Conservation (phyloP, 1,140 invertebrate genomes). For the Oncopeltus fasciatus region DNA sequence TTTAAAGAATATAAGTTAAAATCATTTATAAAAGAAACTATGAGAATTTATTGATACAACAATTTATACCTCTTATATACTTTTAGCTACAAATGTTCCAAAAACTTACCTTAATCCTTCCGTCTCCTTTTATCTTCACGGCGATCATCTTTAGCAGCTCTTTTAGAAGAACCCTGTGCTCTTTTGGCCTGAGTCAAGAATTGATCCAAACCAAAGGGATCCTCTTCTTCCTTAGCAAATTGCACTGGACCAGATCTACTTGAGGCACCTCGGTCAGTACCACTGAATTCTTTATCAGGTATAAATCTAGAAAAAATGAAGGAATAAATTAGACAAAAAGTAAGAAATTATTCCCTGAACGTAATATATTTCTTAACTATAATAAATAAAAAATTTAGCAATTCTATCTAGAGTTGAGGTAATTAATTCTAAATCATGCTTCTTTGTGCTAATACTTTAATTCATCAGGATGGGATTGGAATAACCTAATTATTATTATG, state of each 20-base stretch:
- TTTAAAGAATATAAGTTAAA: too few relatives aligned
- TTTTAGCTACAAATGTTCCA: too few relatives aligned
- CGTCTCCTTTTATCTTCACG: constrained; percentile 23
- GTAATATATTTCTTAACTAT: too few relatives aligned
- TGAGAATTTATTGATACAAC: too few relatives aligned
- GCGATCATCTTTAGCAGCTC: constrained; percentile 22
- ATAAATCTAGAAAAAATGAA: constrained; percentile 53
- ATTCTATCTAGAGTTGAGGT: too few relatives aligned
- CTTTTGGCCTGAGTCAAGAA: constrained; percentile 94
- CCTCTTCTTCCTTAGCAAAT: constrained; percentile 86
- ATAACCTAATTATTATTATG: too few relatives aligned
- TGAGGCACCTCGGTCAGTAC: constrained; percentile 57
- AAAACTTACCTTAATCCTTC: constrained; percentile 24
- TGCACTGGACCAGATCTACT: constrained; percentile 91
- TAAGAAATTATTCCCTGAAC: too few relatives aligned
- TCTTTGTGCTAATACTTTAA: too few relatives aligned
- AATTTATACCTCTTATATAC: too few relatives aligned
- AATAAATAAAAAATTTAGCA: background rate
- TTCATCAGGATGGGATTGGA: too few relatives aligned
- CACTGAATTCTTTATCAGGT: constrained; percentile 90
- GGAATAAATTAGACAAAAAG: background rate
- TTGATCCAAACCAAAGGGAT: constrained; percentile 95
- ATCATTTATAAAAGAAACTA: too few relatives aligned
- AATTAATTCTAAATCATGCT: too few relatives aligned
- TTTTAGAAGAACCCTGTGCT: constrained; percentile 39